Evolutionary conservation across 2,113 vertebrate species (phyloP).

Genomic region (Tachycineta bicolor): DNA sequence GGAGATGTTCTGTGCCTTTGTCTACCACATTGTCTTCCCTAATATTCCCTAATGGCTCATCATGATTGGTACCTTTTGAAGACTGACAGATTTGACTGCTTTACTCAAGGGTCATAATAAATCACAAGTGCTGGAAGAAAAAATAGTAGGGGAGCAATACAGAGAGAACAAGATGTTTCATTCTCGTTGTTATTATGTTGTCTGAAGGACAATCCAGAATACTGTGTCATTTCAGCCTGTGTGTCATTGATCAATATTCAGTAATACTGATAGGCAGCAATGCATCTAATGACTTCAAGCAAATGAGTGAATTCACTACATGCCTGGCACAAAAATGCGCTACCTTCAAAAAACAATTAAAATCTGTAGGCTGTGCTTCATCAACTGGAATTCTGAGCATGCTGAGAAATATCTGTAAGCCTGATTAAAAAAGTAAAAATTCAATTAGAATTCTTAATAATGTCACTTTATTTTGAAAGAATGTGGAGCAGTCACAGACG

Average conservation of each 20-base stretch:
- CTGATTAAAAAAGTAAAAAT: not conserved
- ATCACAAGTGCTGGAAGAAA: slow-evolving; percentile 2
- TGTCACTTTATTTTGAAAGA: not conserved
- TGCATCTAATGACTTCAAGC: not conserved
- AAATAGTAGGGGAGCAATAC: not conserved
- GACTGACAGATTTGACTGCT: slow-evolving; percentile 14
- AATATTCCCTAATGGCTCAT: not conserved
- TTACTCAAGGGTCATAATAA: slow-evolving; percentile 28
- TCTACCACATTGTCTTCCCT: not conserved
- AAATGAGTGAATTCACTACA: not conserved
- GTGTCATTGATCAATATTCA: slow-evolving; percentile 44
- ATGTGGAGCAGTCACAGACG: not conserved
- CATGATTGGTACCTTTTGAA: not conserved
- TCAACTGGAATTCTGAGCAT: not conserved
- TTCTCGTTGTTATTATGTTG: not conserved
- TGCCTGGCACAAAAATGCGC: not conserved
- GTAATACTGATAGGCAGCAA: not conserved
- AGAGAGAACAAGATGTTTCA: slow-evolving; percentile 25
- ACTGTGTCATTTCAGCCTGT: not conserved
- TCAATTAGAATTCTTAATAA: not conserved
- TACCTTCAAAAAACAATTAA: not conserved
- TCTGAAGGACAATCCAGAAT: slow-evolving; percentile 20
- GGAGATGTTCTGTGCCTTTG: not conserved
- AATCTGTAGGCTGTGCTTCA: not conserved
- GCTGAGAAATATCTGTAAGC: not conserved